These are phyloP conservation scores for Rhopalosiphum maidis DNA, from an alignment of 1,140 invertebrate genomes.

Conservation along the genomic window DNA sequence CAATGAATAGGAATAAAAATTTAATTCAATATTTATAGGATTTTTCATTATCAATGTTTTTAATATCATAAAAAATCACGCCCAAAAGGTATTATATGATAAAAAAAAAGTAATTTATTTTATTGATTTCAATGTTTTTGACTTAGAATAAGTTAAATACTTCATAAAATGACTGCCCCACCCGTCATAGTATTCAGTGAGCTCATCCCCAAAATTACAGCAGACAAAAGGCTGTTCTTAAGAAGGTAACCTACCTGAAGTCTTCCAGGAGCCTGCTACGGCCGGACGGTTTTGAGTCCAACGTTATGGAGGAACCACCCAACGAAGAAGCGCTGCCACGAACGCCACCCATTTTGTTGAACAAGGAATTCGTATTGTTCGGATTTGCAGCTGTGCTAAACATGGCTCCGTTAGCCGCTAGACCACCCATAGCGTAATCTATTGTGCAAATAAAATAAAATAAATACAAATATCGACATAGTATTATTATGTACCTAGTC, in stretches of 20 bases:
- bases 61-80: background rate
- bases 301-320: slow-evolving; percentile 59
- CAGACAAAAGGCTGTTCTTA: background rate
- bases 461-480: background rate
- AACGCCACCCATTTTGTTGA: slow-evolving; percentile 60
- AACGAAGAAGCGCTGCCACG: slow-evolving; percentile 56
- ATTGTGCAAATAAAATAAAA: background rate
- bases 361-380: slow-evolving; percentile 59
- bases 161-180: background rate
- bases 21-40: background rate
- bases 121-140: background rate
- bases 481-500: background rate
- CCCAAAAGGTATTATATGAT: too few relatives aligned
- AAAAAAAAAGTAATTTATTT: too few relatives aligned
- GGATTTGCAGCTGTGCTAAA: slow-evolving; percentile 58
- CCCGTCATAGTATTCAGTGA: background rate
- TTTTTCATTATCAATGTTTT: background rate
- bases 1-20: background rate
- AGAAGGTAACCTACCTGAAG: slow-evolving; percentile 68
- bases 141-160: background rate
- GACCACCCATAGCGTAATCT: slow-evolving; percentile 48
- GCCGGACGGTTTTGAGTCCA: slow-evolving; percentile 72
- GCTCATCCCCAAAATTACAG: background rate
- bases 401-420: slow-evolving; percentile 58
- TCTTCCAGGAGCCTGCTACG: slow-evolving; percentile 92